Percentiles rank a stretch among this genome's conserved stretches.
Evolutionary conservation across 2,888 invertebrate species (phyloP).

Genomic region (Rosalia funebris): DNA sequence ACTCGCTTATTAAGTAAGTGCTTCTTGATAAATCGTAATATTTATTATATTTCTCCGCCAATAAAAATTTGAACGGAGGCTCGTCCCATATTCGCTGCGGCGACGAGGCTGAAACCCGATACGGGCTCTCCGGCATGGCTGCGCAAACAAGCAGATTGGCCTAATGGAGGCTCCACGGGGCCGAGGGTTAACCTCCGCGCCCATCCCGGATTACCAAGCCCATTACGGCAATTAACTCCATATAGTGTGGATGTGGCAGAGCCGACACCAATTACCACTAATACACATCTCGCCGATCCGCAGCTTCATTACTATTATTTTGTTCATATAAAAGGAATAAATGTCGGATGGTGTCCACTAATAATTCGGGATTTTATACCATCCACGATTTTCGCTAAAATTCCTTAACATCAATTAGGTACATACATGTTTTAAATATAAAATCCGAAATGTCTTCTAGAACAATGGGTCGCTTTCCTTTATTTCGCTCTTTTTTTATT

Average conservation of each 20-base stretch:
- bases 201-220: constrained; percentile 54
- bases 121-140: constrained; percentile 53
- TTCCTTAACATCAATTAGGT: too few species aligned
- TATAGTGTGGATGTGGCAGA: constrained; percentile 13
- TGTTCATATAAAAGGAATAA: too few species aligned
- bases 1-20: too few species aligned
- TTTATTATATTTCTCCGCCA: too few species aligned
- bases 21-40: too few species aligned
- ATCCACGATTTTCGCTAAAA: too few species aligned
- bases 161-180: constrained; percentile 59
- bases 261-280: constrained; percentile 24
- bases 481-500: too few species aligned
- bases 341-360: too few species aligned
- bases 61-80: constrained; percentile 20
- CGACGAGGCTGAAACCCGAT: constrained; percentile 33
- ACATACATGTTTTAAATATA: too few species aligned
- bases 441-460: too few species aligned
- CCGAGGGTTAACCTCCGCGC: constrained; percentile 64
- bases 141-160: constrained; percentile 62
- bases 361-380: too few species aligned
- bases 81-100: constrained; percentile 12
- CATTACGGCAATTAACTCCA: constrained; percentile 58
- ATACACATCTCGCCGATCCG: constrained; percentile 10
- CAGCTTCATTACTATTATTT: constrained; percentile 3
- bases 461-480: too few species aligned